These are phyloP conservation scores for Carassius auratus DNA, from an alignment of 2,113 vertebrate species.

Conservation along the genomic window DNA sequence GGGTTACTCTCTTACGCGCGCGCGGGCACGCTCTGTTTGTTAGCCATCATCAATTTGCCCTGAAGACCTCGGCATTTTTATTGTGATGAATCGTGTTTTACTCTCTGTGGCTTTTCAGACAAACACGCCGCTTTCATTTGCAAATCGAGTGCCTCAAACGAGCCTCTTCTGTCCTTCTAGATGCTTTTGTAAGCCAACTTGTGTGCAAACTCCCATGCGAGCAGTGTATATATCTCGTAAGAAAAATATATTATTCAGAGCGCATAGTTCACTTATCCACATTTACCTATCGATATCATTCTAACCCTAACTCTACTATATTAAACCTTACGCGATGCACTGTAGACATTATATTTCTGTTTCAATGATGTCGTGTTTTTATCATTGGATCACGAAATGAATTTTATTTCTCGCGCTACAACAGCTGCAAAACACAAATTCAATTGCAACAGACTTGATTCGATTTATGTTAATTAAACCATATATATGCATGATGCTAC, in stretches of 20 bases:
- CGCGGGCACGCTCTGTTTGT: constrained; percentile 54
- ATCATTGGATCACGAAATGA: background rate
- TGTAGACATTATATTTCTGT: background rate
- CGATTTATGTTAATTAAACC: background rate
- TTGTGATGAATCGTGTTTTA: constrained; percentile 55
- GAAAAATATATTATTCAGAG: constrained; percentile 41
- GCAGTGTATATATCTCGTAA: background rate
- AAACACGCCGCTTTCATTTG: background rate
- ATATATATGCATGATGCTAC: background rate
- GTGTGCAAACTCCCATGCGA: background rate
- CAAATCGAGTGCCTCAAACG: background rate
- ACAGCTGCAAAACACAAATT: background rate
- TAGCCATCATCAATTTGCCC: constrained; percentile 54
- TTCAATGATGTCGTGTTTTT: background rate
- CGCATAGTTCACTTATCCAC: constrained; percentile 16
- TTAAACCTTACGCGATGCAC: background rate
- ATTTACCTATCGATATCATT: background rate
- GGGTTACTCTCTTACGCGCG: constrained; percentile 50
- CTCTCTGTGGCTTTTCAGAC: constrained; percentile 15
- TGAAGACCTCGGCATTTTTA: constrained; percentile 51
- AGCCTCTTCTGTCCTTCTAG: background rate
- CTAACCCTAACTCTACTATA: background rate
- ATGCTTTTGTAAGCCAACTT: background rate
- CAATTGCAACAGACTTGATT: background rate
- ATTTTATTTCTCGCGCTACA: background rate